Evolutionary conservation across 2,113 vertebrate species (phyloP).

Genomic region (Tapirus terrestris): DNA sequence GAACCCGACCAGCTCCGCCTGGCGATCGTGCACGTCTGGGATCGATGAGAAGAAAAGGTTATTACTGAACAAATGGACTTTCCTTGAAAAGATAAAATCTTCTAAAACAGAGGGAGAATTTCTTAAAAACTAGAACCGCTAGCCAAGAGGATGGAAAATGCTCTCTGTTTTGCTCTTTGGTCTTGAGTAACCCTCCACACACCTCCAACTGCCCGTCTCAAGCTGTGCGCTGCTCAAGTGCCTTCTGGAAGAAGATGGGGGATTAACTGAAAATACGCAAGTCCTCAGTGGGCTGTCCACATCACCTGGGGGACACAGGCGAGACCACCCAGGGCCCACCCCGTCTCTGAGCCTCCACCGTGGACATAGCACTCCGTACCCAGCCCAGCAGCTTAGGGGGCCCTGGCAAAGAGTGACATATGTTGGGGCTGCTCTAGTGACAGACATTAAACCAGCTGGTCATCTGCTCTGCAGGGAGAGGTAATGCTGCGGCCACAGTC

Average conservation of each 20-base stretch:
- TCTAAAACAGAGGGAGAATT: not conserved
- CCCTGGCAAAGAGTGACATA: not conserved
- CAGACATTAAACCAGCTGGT: not conserved
- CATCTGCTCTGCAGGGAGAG: not conserved
- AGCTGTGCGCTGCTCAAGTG: rapidly evolving
- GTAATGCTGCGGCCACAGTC: not conserved
- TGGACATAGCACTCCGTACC: not conserved
- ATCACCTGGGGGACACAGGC: rapidly evolving
- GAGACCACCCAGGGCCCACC: not conserved
- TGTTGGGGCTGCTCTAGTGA: not conserved
- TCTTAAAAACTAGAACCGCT: not conserved
- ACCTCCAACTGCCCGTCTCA: rapidly evolving
- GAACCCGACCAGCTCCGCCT: rapidly evolving
- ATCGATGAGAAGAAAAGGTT: not conserved
- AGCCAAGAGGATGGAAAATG: not conserved
- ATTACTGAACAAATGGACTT: not conserved
- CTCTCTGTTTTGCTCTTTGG: not conserved
- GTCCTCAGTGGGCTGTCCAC: rapidly evolving
- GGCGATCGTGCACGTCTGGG: rapidly evolving
- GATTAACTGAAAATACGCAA: rapidly evolving
- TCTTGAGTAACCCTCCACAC: rapidly evolving
- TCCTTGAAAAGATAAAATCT: not conserved
- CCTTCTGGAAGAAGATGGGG: not conserved
- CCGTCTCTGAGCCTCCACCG: not conserved
- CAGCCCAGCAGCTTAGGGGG: not conserved